Evolutionary conservation across 2,797 vertebrate species (phyloP).

Genomic region (Acanthurus lineatus): DNA sequence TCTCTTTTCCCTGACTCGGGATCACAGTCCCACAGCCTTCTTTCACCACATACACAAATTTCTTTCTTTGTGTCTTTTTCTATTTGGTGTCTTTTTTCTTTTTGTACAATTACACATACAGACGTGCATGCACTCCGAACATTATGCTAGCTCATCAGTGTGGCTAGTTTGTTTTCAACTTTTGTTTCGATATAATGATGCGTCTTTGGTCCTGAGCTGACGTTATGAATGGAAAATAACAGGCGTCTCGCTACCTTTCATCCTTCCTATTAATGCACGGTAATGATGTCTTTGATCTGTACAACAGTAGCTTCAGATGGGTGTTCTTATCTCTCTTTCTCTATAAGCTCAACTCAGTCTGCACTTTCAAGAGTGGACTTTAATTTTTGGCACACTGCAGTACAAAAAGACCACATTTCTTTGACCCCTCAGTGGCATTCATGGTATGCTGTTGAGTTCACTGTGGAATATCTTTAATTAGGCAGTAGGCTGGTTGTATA

Average conservation of each 20-base stretch:
- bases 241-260: slow-evolving; percentile 52
- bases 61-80: background rate
- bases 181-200: slow-evolving; percentile 55
- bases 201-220: slow-evolving; percentile 37
- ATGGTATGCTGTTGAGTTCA: background rate
- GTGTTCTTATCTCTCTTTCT: slow-evolving; percentile 38
- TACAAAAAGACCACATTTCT: slow-evolving; percentile 21
- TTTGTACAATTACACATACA: background rate
- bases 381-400: slow-evolving; percentile 21
- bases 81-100: background rate
- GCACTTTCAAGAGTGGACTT: slow-evolving; percentile 29
- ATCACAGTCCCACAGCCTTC: background rate
- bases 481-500: slow-evolving; percentile 1
- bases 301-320: slow-evolving; percentile 39
- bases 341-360: slow-evolving; percentile 35
- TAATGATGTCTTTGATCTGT: slow-evolving; percentile 65
- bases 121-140: background rate
- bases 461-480: background rate
- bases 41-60: too few species aligned
- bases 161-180: slow-evolving; percentile 54
- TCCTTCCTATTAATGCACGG: slow-evolving; percentile 55
- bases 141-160: slow-evolving; percentile 27
- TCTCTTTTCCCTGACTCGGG: slow-evolving; percentile 13
- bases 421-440: background rate
- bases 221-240: slow-evolving; percentile 58